phyloP scores from a whole-genome alignment of 2,888 invertebrate genomes.

The Cryptus viduatorius region DNA sequence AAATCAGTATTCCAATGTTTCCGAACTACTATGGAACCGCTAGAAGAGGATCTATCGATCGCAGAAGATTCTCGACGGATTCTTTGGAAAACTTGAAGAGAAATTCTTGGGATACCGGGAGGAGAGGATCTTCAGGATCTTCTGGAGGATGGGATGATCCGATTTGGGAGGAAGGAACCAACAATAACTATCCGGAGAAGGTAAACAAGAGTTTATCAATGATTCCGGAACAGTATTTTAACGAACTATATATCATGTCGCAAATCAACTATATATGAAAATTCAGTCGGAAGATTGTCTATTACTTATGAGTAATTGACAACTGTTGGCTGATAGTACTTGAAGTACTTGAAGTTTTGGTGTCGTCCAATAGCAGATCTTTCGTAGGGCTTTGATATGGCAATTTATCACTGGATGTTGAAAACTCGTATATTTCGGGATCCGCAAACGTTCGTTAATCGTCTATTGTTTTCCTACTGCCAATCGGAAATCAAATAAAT shows the following conservation, averaged over 20 bases:
- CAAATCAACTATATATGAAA: not conserved
- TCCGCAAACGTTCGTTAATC: no score
- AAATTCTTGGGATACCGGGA: conserved; percentile 89
- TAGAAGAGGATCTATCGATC: conserved; percentile 86
- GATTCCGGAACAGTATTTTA: not conserved
- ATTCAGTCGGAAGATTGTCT: no score
- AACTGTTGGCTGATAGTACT: no score
- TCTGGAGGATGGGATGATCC: conserved; percentile 87
- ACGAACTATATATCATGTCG: not conserved
- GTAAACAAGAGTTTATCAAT: conserved; percentile 48
- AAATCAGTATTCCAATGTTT: conserved; percentile 66
- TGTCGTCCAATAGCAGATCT: no score
- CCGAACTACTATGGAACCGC: conserved; percentile 66
- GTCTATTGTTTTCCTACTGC: no score
- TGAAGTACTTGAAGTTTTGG: no score
- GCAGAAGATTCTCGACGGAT: conserved; percentile 88
- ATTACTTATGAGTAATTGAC: no score
- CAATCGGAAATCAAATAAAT: no score
- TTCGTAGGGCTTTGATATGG: no score
- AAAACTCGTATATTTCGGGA: no score
- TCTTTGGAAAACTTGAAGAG: conserved; percentile 90
- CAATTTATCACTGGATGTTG: no score
- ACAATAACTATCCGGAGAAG: conserved; percentile 57
- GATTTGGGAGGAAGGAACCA: conserved; percentile 87
- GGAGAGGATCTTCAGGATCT: conserved; percentile 88